A percentile compares a stretch with the other conserved stretches of the same genome.
Evolutionary conservation across 2,888 invertebrate genomes (phyloP).

Genomic region (Papilio gigon): DNA sequence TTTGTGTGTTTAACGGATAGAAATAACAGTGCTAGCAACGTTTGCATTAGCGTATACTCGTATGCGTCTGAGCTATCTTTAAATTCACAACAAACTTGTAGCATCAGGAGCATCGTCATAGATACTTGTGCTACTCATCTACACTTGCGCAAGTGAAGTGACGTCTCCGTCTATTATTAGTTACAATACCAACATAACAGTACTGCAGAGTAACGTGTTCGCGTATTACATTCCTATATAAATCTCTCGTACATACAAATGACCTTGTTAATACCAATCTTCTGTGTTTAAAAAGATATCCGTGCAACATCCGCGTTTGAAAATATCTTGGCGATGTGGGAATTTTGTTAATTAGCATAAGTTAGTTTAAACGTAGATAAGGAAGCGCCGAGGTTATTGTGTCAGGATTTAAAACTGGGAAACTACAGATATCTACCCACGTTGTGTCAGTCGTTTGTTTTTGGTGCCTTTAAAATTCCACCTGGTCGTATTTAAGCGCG

Average conservation of each 20-base stretch:
- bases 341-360: conserved; percentile 15
- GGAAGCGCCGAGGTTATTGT: not conserved
- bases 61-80: not conserved
- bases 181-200: conserved; percentile 7
- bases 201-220: conserved; percentile 1
- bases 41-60: not conserved
- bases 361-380: conserved; percentile 8
- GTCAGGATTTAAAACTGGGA: conserved; percentile 7
- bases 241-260: conserved; percentile 1
- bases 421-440: conserved; percentile 15
- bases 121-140: conserved; percentile 14
- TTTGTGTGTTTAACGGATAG: no score
- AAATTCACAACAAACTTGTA: conserved; percentile 5
- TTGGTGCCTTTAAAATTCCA: not conserved
- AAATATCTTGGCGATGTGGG: conserved; percentile 17
- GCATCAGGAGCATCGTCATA: conserved; percentile 16
- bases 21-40: not conserved
- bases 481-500: no score
- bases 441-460: not conserved
- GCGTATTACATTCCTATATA: conserved; percentile 8
- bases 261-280: conserved; percentile 15
- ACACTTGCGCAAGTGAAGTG: conserved; percentile 23
- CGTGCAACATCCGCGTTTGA: not conserved
- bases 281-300: conserved; percentile 1
- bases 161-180: conserved; percentile 2